Conservation (phyloP, 2,888 invertebrate species). For the Saturnia japonica region DNA sequence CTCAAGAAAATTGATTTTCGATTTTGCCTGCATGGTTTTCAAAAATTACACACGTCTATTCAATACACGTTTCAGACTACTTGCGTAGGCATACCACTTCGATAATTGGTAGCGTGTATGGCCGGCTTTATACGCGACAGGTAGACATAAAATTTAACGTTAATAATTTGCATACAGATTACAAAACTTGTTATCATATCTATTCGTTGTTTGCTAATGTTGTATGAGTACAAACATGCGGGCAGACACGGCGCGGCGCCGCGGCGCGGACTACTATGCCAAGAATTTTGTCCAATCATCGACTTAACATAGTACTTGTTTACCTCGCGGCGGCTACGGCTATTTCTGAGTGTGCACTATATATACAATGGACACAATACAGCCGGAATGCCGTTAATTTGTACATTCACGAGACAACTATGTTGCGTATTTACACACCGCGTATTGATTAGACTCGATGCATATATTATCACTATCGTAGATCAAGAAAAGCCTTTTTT, state of each 20-base stretch:
- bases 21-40: too few species aligned
- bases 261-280: conserved; percentile 59
- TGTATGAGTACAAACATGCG: conserved; percentile 53
- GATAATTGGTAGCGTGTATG: too few species aligned
- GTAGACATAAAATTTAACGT: background rate
- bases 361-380: conserved; percentile 39
- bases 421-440: conserved; percentile 15
- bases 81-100: too few species aligned
- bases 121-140: too few species aligned
- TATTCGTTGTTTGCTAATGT: conserved; percentile 13
- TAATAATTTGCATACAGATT: conserved; percentile 6
- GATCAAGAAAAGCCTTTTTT: background rate
- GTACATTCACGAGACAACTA: conserved; percentile 31
- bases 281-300: conserved; percentile 71
- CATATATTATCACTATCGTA: conserved; percentile 6
- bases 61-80: too few species aligned
- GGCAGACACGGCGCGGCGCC: too few species aligned
- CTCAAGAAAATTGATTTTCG: too few species aligned
- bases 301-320: conserved; percentile 68
- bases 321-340: conserved; percentile 60
- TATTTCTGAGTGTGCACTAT: conserved; percentile 57
- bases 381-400: conserved; percentile 45
- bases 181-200: background rate
- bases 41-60: too few species aligned
- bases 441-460: conserved; percentile 7